Base-by-base conservation (phyloP, 2,113 vertebrate genomes). In the Tringa solitaria region DNA sequence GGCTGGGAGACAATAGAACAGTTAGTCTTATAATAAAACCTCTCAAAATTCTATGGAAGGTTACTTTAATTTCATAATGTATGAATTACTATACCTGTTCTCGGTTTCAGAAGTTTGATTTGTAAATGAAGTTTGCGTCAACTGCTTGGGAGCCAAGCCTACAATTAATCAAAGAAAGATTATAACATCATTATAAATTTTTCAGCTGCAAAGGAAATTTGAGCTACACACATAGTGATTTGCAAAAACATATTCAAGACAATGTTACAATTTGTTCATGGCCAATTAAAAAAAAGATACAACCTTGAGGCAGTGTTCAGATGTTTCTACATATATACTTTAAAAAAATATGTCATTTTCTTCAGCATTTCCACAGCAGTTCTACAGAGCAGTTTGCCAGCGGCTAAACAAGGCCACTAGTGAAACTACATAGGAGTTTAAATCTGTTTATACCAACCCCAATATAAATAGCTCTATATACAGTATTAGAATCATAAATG, bases 131-230 rank as follows among this genome's bases (percentile, higher is more conserved):
- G 93, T 39, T 76, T 87, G 97, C 3, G 33, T 90, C 96, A 98
- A 91, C 73, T 98, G 98, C n/a, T 95, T 96, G 61, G 96, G 87
- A 96, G 93, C 63, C 92, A 96, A 93, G 95, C 93, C 98, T 98
- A 94, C 48, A 97, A 95, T 95, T 92, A 98, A 98, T 89, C 61
- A 97, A 90, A 96, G 28, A 90, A 90, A 96, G 26, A 90, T 90
- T 48, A 1, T 8, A 37, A 86, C 68, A 87, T 90, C 14, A 54
- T 84, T 78, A 84, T 48, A 12, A 89, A 65, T 24, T 60, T 90
- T 50, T 51, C 20, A 75, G 65, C 78, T 68, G 39, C 46, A 88
- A 70, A 63, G 21, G 17, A 68, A 77, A 92, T 63, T 54, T 63
- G n/a, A 81, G 57, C 45, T 83, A 82, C 10, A 78, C 9, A 84